Evolutionary conservation across 2,888 invertebrate genomes (phyloP).

Genomic region (Spodoptera picta): DNA sequence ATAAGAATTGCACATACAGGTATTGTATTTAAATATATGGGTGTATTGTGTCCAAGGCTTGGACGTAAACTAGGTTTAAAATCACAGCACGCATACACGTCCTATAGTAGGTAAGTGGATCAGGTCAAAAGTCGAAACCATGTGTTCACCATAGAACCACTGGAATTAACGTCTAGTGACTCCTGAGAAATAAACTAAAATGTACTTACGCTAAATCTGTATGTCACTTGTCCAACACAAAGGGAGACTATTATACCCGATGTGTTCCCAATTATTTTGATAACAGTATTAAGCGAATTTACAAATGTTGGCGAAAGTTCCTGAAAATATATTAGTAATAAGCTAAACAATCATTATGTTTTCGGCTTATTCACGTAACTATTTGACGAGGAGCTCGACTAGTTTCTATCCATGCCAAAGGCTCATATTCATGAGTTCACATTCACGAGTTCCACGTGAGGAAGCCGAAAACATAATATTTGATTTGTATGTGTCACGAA

Average conservation of each 20-base stretch:
- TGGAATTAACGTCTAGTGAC: background rate
- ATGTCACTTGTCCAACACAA: slow-evolving; percentile 90
- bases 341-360: no score
- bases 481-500: no score
- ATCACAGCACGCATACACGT: slow-evolving; percentile 31
- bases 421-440: no score
- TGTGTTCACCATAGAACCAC: slow-evolving; percentile 9
- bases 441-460: no score
- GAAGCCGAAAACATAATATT: no score
- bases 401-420: no score
- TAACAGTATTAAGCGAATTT: slow-evolving; percentile 92
- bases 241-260: slow-evolving; percentile 92
- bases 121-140: slow-evolving; percentile 17
- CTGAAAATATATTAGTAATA: slow-evolving; percentile 76
- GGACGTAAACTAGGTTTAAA: slow-evolving; percentile 20
- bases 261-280: slow-evolving; percentile 91
- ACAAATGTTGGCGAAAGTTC: slow-evolving; percentile 93
- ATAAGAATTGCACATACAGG: slow-evolving; percentile 37
- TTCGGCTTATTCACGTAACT: no score
- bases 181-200: background rate
- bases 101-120: slow-evolving; percentile 25
- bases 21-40: slow-evolving; percentile 35
- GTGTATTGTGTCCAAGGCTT: slow-evolving; percentile 15
- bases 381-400: no score
- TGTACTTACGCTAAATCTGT: slow-evolving; percentile 81